Conservation (phyloP, 2,113 vertebrate species). For the Emydura subglobosa region DNA sequence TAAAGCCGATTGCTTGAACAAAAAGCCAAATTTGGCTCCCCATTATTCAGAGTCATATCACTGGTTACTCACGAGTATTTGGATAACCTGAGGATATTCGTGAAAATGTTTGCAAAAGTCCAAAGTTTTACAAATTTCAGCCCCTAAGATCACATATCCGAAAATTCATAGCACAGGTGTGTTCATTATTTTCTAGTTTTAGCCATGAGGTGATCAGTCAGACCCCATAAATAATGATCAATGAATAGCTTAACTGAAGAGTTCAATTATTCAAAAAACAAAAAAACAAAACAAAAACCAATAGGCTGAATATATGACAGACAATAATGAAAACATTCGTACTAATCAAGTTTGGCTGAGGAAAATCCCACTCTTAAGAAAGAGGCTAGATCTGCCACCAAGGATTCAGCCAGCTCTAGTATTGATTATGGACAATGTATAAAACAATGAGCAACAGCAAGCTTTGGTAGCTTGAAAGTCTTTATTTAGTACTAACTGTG, state of each 20-base stretch:
- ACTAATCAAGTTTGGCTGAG: neutral
- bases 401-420: neutral
- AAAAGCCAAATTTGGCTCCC: neutral
- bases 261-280: neutral
- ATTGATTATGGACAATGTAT: neutral
- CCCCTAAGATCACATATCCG: neutral
- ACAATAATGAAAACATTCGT: neutral
- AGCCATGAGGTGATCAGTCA: neutral
- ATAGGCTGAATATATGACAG: neutral
- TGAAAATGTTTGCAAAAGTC: neutral
- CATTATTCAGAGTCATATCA: neutral
- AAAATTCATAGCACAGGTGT: neutral
- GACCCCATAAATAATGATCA: neutral
- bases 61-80: neutral
- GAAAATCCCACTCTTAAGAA: neutral
- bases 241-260: neutral
- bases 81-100: neutral
- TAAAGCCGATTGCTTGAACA: neutral
- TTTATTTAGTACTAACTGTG: fast-evolving
- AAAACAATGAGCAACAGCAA: neutral
- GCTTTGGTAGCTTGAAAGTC: neutral
- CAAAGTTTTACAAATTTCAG: neutral
- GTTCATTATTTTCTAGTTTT: neutral
- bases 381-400: neutral
- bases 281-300: neutral